Conservation (phyloP, 2,888 invertebrate species). For the Ophioninae sp. region DNA sequence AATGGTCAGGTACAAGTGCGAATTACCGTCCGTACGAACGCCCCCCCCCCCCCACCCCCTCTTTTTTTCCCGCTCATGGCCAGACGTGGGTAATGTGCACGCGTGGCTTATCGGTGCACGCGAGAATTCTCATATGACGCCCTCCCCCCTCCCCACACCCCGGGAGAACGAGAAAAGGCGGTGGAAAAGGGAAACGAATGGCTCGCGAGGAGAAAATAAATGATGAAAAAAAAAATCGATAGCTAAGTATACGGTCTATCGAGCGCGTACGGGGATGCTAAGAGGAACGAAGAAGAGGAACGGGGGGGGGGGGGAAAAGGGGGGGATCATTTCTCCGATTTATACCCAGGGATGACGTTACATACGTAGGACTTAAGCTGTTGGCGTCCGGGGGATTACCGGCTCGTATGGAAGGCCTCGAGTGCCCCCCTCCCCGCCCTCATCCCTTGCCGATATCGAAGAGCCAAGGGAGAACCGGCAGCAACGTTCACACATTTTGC, state of each 20-base stretch:
- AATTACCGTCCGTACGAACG: neutral
- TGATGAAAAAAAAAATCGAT: neutral
- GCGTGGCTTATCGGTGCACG: neutral
- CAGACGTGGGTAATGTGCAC: neutral
- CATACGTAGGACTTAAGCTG: neutral
- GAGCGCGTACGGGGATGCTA: neutral
- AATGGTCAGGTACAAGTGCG: neutral
- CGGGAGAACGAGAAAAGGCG: neutral
- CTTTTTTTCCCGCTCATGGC: neutral
- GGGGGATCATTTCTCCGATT: neutral
- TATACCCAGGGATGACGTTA: neutral
- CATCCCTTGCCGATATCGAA: neutral
- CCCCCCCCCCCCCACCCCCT: constrained; percentile 11
- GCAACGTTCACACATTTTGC: constrained; percentile 49
- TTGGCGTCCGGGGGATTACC: neutral
- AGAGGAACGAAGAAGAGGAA: too few relatives aligned
- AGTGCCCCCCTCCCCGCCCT: neutral
- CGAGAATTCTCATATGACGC: neutral
- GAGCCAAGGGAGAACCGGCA: constrained; percentile 18
- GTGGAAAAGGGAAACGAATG: neutral
- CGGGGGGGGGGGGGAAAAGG: too few relatives aligned
- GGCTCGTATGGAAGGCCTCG: neutral
- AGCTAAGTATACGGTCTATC: neutral
- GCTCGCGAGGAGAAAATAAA: neutral
- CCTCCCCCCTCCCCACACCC: too few relatives aligned